These are phyloP conservation scores for Glareola pratincola DNA, from an alignment of 2,113 vertebrate species.

Conservation along the genomic window DNA sequence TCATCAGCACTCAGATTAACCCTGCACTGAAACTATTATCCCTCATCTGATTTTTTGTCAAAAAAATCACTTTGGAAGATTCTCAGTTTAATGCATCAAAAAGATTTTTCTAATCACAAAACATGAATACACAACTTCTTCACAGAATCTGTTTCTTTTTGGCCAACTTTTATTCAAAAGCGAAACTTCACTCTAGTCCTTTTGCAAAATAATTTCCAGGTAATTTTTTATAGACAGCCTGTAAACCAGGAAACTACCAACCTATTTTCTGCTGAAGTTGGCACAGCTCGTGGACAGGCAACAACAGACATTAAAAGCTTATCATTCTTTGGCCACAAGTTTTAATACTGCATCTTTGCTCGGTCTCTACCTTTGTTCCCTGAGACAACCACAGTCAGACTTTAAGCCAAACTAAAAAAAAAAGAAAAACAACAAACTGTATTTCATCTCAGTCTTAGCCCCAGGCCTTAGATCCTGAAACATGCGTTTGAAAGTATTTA, in stretches of 20 bases:
- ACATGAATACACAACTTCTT: not conserved
- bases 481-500: conserved; percentile 18
- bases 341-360: conserved; percentile 34
- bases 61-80: not conserved
- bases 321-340: conserved; percentile 30
- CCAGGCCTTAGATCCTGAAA: conserved; percentile 37
- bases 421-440: not conserved
- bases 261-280: not conserved
- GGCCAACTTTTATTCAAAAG: not conserved
- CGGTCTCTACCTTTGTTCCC: conserved; percentile 20
- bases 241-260: not conserved
- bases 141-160: not conserved
- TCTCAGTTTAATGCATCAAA: not conserved
- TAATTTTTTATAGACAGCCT: not conserved
- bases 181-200: not conserved
- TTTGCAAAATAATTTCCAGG: not conserved
- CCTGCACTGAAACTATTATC: not conserved
- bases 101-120: not conserved
- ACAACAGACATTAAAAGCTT: conserved; percentile 23
- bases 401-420: conserved; percentile 7
- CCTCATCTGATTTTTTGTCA: not conserved
- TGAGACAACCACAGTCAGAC: conserved; percentile 13
- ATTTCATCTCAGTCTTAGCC: conserved; percentile 57
- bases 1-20: not conserved
- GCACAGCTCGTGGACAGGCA: not conserved